Percentiles rank a stretch among this genome's conserved stretches.
Conservation (phyloP, 2,888 invertebrate species). For the Papilio demoleus region DNA sequence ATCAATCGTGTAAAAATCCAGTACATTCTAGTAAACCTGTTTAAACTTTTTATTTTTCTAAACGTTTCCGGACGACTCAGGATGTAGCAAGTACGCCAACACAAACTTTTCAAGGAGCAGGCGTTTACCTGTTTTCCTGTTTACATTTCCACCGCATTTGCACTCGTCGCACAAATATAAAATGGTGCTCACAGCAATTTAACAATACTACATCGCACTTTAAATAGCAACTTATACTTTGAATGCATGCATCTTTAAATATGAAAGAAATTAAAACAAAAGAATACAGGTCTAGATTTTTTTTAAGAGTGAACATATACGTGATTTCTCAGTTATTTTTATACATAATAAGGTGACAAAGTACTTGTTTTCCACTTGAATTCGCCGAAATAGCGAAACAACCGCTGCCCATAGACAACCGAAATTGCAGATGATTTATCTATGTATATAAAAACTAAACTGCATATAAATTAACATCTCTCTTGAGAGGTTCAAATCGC, state of each 20-base stretch:
- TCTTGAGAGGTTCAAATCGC: background rate
- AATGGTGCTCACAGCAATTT: background rate
- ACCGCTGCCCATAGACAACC: no score
- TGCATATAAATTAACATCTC: background rate
- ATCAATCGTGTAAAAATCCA: background rate
- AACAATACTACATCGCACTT: background rate
- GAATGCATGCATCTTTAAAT: no score
- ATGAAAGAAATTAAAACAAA: no score
- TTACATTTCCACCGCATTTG: conserved; percentile 2
- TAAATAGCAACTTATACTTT: background rate
- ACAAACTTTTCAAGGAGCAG: background rate
- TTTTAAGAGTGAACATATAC: no score
- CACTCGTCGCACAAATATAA: background rate
- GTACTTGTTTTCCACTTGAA: no score
- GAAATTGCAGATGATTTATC: no score
- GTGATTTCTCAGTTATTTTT: no score
- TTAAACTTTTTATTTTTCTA: background rate
- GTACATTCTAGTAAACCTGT: background rate
- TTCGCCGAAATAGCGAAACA: no score
- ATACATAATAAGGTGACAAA: no score
- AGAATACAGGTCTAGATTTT: no score
- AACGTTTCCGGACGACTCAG: background rate
- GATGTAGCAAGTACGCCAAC: background rate
- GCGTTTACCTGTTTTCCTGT: conserved; percentile 4
- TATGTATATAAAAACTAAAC: background rate